These are phyloP conservation scores for Philaethria dido DNA, from an alignment of 2,888 invertebrate genomes.

Conservation along the genomic window DNA sequence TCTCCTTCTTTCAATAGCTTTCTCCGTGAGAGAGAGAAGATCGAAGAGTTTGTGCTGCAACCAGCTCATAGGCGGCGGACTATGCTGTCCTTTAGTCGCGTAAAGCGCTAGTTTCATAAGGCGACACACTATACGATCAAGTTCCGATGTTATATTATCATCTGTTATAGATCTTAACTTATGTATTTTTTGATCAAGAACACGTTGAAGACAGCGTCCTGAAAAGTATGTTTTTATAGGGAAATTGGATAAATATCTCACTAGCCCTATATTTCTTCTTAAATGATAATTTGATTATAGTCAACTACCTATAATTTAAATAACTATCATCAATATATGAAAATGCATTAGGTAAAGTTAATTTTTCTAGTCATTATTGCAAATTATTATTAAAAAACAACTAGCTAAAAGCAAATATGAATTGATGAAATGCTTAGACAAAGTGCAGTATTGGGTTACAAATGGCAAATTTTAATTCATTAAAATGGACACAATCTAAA, in stretches of 20 bases:
- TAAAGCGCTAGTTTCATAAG: constrained; percentile 69
- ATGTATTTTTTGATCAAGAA: constrained; percentile 67
- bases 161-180: constrained; percentile 64
- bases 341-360: too few relatives aligned
- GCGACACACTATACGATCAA: constrained; percentile 67
- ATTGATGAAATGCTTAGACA: neutral
- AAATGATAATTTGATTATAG: too few relatives aligned
- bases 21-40: constrained; percentile 69
- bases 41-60: constrained; percentile 72
- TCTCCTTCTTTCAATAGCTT: constrained; percentile 64
- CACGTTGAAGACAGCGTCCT: constrained; percentile 66
- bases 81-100: constrained; percentile 52
- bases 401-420: too few relatives aligned
- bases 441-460: neutral
- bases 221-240: constrained; percentile 6
- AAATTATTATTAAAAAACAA: too few relatives aligned
- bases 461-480: neutral
- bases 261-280: too few relatives aligned
- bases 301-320: too few relatives aligned
- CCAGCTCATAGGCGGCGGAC: constrained; percentile 64
- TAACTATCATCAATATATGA: too few relatives aligned
- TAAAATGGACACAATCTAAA: too few relatives aligned
- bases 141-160: constrained; percentile 66
- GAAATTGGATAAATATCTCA: too few relatives aligned
- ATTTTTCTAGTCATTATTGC: too few relatives aligned